A percentile compares a stretch with the other conserved stretches of the same genome.
These are phyloP conservation scores for Ellobius talpinus DNA, from an alignment of 2,113 vertebrate species.

Conservation along the genomic window DNA sequence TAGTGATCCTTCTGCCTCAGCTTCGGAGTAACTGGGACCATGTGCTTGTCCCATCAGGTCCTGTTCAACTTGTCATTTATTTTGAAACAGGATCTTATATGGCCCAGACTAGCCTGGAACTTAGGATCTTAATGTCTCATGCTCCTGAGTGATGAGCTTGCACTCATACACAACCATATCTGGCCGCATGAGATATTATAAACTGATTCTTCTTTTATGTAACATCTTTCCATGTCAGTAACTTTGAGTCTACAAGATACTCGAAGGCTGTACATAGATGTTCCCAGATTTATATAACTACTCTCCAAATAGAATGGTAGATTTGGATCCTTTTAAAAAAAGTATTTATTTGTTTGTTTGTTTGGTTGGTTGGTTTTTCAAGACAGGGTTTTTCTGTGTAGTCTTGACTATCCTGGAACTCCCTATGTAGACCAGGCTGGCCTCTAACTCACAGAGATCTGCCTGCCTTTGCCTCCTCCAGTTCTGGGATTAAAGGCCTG, in stretches of 20 bases:
- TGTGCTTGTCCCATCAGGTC: neutral
- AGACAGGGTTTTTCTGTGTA: too few species aligned
- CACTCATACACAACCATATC: neutral
- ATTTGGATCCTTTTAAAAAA: neutral
- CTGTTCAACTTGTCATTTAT: neutral
- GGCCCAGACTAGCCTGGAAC: neutral
- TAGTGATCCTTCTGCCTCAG: neutral
- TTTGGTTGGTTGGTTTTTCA: too few species aligned
- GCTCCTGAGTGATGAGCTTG: neutral
- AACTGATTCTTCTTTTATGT: neutral
- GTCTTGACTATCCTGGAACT: too few species aligned
- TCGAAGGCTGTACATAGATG: neutral
- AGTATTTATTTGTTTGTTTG: too few species aligned
- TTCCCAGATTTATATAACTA: neutral
- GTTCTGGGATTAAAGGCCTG: too few species aligned
- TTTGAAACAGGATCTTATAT: neutral
- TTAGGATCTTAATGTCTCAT: neutral
- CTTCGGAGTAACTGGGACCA: neutral
- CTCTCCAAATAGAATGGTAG: neutral
- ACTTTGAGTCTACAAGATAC: neutral
- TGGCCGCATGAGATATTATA: neutral
- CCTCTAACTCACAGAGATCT: too few species aligned
- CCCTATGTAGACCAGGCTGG: too few species aligned
- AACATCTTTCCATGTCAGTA: neutral
- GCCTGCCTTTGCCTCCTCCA: too few species aligned